Conservation (phyloP, 2,888 invertebrate genomes). For the Macaria notata region DNA sequence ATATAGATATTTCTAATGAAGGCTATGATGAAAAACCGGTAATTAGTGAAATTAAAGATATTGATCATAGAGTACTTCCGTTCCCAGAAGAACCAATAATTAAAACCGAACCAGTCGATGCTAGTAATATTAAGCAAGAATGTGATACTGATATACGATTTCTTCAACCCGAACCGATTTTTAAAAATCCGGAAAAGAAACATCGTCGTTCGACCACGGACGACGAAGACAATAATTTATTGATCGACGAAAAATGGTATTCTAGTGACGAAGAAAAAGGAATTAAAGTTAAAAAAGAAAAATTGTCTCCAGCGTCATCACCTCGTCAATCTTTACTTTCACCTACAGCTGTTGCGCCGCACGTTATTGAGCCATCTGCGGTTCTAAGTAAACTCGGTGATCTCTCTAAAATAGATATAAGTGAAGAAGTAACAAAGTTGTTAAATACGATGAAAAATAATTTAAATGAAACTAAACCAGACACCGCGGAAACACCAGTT, state of each 20-base stretch:
- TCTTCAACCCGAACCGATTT: slow-evolving; percentile 72
- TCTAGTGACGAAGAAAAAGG: slow-evolving; percentile 90
- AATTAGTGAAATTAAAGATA: slow-evolving; percentile 65
- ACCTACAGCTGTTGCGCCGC: slow-evolving; percentile 67
- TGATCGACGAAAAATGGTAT: slow-evolving; percentile 87
- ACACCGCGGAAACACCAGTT: slow-evolving; percentile 48
- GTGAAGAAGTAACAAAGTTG: slow-evolving; percentile 87
- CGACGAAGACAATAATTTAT: slow-evolving; percentile 82
- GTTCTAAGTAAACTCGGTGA: slow-evolving; percentile 86
- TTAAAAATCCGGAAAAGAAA: slow-evolving; percentile 71
- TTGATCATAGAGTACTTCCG: slow-evolving; percentile 75
- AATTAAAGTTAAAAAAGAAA: slow-evolving; percentile 52
- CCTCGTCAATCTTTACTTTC: slow-evolving; percentile 54
- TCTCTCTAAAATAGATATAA: slow-evolving; percentile 88
- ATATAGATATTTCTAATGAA: slow-evolving; percentile 70
- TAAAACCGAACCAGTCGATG: slow-evolving; percentile 44
- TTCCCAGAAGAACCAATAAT: slow-evolving; percentile 61
- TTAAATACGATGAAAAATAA: slow-evolving; percentile 83
- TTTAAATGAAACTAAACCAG: slow-evolving; percentile 60
- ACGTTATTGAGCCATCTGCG: slow-evolving; percentile 74
- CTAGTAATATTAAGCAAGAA: slow-evolving; percentile 50
- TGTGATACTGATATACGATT: slow-evolving; percentile 75
- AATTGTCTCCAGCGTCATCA: slow-evolving; percentile 63
- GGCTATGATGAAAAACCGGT: slow-evolving; percentile 59
- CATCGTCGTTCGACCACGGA: slow-evolving; percentile 78